These are phyloP conservation scores for Corydoras maculifer DNA, from an alignment of 2,113 vertebrate species.

Conservation along the genomic window DNA sequence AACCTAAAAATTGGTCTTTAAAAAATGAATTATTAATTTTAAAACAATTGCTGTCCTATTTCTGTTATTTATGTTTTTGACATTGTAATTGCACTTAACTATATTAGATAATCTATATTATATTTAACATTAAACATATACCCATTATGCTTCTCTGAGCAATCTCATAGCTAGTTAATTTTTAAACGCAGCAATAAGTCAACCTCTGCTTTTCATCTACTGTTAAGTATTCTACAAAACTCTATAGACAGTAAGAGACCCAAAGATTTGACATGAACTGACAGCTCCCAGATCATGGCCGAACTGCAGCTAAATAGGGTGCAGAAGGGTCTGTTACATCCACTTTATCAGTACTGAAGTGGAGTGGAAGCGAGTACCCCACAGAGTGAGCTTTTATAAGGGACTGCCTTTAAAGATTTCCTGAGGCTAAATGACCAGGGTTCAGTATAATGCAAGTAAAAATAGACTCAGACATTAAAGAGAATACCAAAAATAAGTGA, in stretches of 20 bases:
- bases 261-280: constrained; percentile 23
- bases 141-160: too few relatives aligned
- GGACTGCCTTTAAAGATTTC: constrained; percentile 13
- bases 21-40: too few relatives aligned
- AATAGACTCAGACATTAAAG: constrained; percentile 7
- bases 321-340: constrained; percentile 7
- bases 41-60: too few relatives aligned
- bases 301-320: constrained; percentile 27
- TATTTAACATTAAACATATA: too few relatives aligned
- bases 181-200: neutral
- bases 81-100: too few relatives aligned
- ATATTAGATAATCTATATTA: too few relatives aligned
- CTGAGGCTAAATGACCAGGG: constrained; percentile 5
- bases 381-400: neutral
- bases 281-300: constrained; percentile 25
- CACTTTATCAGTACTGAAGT: constrained; percentile 6
- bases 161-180: neutral
- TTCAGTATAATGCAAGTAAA: constrained; percentile 4
- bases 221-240: constrained; percentile 17
- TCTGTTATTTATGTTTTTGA: too few relatives aligned
- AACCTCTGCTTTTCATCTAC: neutral
- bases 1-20: too few relatives aligned
- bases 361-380: neutral
- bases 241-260: constrained; percentile 25
- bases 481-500: neutral